Conservation (phyloP, 2,888 invertebrate species). For the Drosophila meridiana region DNA sequence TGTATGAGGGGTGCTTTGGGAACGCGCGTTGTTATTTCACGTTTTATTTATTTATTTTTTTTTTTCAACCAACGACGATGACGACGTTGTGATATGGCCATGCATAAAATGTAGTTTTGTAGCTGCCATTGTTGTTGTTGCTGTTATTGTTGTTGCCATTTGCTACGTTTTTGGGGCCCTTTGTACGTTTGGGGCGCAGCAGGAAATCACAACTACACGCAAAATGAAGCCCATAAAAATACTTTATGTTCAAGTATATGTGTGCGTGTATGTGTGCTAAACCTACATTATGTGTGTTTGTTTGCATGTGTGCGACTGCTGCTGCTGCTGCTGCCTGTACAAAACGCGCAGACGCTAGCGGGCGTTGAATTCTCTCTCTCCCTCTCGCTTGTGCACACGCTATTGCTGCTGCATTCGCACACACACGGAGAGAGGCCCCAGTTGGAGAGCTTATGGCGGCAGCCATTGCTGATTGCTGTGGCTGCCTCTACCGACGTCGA, state of each 20-base stretch:
- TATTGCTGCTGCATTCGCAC: constrained; percentile 33
- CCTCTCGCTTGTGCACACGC: constrained; percentile 30
- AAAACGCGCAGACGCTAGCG: constrained; percentile 55
- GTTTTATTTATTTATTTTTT: constrained; percentile 44
- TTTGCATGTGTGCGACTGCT: constrained; percentile 13
- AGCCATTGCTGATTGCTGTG: constrained; percentile 64
- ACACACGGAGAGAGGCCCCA: constrained; percentile 14
- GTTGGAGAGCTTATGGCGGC: constrained; percentile 47
- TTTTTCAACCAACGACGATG: constrained; percentile 44
- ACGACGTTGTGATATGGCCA: constrained; percentile 64
- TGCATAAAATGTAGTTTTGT: constrained; percentile 74
- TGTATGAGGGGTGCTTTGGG: constrained; percentile 65
- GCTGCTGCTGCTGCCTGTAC: constrained; percentile 30
- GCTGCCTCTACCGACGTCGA: constrained; percentile 7
- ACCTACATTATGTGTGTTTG: constrained; percentile 21
- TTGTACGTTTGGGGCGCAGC: constrained; percentile 70
- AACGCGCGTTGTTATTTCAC: constrained; percentile 67
- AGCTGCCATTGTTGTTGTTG: constrained; percentile 44
- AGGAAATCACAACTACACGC: constrained; percentile 72
- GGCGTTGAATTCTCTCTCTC: constrained; percentile 31
- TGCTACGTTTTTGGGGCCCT: constrained; percentile 53
- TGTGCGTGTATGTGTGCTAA: constrained; percentile 13
- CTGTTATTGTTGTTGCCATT: constrained; percentile 9
- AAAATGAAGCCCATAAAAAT: constrained; percentile 51
- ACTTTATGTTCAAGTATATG: constrained; percentile 17